These are phyloP conservation scores for Adelphocoris suturalis DNA, from an alignment of 2,888 invertebrate genomes.

Conservation along the genomic window DNA sequence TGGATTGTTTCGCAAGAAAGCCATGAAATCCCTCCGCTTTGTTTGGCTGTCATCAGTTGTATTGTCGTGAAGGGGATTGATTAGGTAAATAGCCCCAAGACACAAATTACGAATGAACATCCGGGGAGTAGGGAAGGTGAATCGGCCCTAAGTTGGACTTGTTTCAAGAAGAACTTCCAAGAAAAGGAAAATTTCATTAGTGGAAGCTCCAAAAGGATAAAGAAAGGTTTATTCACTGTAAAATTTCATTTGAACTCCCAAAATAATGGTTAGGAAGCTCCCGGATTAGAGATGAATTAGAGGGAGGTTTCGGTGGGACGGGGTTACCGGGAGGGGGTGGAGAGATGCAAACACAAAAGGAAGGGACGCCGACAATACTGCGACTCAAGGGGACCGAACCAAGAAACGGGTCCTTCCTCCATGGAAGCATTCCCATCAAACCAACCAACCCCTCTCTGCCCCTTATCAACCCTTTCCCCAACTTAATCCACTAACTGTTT, in stretches of 20 bases:
- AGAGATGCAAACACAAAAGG: slow-evolving; percentile 49
- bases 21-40: too few species aligned
- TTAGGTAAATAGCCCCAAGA: background rate
- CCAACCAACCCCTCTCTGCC: slow-evolving; percentile 8
- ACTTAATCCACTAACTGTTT: slow-evolving; percentile 56
- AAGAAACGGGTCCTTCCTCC: slow-evolving; percentile 24
- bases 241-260: slow-evolving; percentile 68
- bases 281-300: slow-evolving; percentile 67
- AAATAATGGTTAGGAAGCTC: slow-evolving; percentile 63
- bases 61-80: background rate
- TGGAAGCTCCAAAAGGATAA: slow-evolving; percentile 36
- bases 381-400: slow-evolving; percentile 46
- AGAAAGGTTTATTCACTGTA: slow-evolving; percentile 68
- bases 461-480: slow-evolving; percentile 41
- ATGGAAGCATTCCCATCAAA: slow-evolving; percentile 24
- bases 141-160: slow-evolving; percentile 39
- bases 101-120: background rate
- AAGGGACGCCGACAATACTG: slow-evolving; percentile 55
- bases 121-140: background rate
- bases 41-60: too few species aligned
- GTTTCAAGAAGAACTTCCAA: slow-evolving; percentile 3
- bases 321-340: background rate
- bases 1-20: too few species aligned
- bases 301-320: slow-evolving; percentile 27
- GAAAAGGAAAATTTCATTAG: slow-evolving; percentile 63